phyloP scores from a whole-genome alignment of 2,888 invertebrate species.

The Tenodera sinensis region DNA sequence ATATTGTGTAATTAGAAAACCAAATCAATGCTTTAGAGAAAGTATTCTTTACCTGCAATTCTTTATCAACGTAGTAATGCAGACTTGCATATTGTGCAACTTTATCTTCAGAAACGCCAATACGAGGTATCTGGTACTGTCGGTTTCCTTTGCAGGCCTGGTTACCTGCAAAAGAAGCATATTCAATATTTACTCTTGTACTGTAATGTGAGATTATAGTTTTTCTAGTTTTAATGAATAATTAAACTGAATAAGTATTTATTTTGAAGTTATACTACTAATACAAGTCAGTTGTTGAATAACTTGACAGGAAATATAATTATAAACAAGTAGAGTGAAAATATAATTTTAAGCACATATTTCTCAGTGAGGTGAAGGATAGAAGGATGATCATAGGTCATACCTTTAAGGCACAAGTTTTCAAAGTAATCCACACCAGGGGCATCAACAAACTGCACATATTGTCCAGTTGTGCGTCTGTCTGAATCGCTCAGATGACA shows the following conservation, averaged over 20 bases:
- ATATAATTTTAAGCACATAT: no score
- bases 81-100: constrained; percentile 88
- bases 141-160: constrained; percentile 85
- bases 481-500: constrained; percentile 90
- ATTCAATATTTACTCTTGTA: background rate
- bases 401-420: constrained; percentile 83
- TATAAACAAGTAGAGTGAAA: no score
- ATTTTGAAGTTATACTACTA: no score
- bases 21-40: background rate
- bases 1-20: no score
- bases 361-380: no score
- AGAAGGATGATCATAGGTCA: no score
- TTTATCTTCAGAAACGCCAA: constrained; percentile 88
- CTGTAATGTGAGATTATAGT: no score
- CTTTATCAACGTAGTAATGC: constrained; percentile 91
- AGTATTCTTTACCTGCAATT: constrained; percentile 63
- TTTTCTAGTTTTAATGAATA: no score
- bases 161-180: constrained; percentile 46
- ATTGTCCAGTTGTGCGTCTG: constrained; percentile 80
- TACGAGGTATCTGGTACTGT: constrained; percentile 73
- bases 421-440: constrained; percentile 83
- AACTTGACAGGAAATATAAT: no score
- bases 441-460: constrained; percentile 86
- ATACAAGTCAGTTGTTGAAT: no score
- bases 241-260: no score